Conservation (phyloP, 2,888 invertebrate species). For the Tetranychus piercei region DNA sequence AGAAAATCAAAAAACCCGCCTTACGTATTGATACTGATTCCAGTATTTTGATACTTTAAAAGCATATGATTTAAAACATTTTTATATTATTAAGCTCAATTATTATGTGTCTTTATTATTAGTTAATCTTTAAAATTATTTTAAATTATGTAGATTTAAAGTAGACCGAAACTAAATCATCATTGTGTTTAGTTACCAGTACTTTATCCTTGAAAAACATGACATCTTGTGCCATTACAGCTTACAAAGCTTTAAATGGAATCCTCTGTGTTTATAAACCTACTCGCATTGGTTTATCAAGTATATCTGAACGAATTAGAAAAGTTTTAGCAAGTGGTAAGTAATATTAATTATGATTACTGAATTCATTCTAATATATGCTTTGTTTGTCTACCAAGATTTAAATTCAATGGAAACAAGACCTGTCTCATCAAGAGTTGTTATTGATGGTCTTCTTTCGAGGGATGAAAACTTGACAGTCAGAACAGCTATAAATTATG, state of each 20-base stretch:
- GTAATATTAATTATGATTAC: not conserved
- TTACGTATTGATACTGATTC: too few relatives aligned
- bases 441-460: constrained; percentile 22
- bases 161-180: too few relatives aligned
- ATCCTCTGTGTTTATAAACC: constrained; percentile 62
- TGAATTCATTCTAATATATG: not conserved
- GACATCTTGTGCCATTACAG: constrained; percentile 29
- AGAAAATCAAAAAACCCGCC: too few relatives aligned
- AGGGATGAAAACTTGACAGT: constrained; percentile 20
- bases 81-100: too few relatives aligned
- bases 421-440: constrained; percentile 31
- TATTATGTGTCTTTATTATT: too few relatives aligned
- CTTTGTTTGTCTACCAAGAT: not conserved
- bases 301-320: constrained; percentile 2
- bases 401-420: constrained; percentile 46
- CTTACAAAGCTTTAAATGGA: constrained; percentile 52
- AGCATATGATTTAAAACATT: too few relatives aligned
- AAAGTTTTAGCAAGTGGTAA: constrained; percentile 16
- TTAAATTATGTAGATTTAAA: too few relatives aligned
- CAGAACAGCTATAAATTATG: constrained; percentile 39
- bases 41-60: too few relatives aligned
- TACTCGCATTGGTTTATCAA: constrained; percentile 37
- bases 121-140: too few relatives aligned
- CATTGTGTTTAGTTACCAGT: too few relatives aligned
- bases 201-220: not conserved